Evolutionary conservation across 2,888 invertebrate species (phyloP).

Genomic region (Drosophila aldrichi): DNA sequence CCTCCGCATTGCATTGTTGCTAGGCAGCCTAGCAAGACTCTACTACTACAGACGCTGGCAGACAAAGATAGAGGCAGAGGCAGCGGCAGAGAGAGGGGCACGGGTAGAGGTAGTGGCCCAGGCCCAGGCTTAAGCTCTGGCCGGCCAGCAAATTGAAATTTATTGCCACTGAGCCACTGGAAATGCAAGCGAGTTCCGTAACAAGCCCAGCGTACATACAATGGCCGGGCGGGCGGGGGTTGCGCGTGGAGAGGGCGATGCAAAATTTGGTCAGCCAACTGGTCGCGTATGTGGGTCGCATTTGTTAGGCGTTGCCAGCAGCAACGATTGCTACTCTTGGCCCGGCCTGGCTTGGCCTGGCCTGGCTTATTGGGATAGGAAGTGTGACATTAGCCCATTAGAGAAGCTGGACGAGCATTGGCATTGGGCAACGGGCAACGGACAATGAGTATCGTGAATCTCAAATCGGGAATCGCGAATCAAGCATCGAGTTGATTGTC

Average conservation of each 20-base stretch:
- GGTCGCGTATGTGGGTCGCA: slow-evolving; percentile 78
- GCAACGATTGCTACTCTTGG: slow-evolving; percentile 35
- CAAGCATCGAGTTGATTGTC: slow-evolving; percentile 68
- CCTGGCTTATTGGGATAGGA: slow-evolving; percentile 55
- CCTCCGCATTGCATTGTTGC: slow-evolving; percentile 81
- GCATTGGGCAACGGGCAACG: slow-evolving; percentile 8
- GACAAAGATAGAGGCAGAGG: slow-evolving; percentile 3
- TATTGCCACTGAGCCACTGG: slow-evolving; percentile 81
- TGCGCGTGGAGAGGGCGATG: slow-evolving; percentile 19
- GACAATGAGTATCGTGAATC: slow-evolving; percentile 35
- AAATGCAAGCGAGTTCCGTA: slow-evolving; percentile 69
- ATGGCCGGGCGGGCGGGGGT: slow-evolving; percentile 8
- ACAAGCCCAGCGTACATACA: slow-evolving; percentile 33
- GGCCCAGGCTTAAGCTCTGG: slow-evolving; percentile 36
- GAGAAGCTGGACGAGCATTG: slow-evolving; percentile 58
- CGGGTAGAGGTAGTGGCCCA: slow-evolving; percentile 7
- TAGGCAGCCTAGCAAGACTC: slow-evolving; percentile 59
- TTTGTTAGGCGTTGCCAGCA: slow-evolving; percentile 64
- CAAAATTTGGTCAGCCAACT: slow-evolving; percentile 78
- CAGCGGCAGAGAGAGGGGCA: slow-evolving; percentile 14
- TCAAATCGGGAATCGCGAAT: slow-evolving; percentile 45
- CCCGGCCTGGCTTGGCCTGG: slow-evolving; percentile 21
- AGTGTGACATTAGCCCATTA: slow-evolving; percentile 80
- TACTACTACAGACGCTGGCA: slow-evolving; percentile 10
- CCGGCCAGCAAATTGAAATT: slow-evolving; percentile 83